These are phyloP conservation scores for Rhorus exstirpatorius DNA, from an alignment of 2,888 invertebrate genomes.

Conservation along the genomic window DNA sequence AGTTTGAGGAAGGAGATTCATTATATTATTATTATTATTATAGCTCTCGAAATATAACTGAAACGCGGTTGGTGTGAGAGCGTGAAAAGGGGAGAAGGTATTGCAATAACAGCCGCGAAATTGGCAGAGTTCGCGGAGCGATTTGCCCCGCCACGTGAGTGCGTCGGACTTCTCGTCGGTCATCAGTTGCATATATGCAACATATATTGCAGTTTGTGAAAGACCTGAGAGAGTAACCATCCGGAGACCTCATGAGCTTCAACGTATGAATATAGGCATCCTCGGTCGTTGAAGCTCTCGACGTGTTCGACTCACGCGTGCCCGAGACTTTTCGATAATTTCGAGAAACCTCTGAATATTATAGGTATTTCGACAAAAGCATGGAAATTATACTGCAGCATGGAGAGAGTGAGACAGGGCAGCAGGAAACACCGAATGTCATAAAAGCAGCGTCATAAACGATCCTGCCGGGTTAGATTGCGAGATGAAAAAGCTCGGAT, in stretches of 20 bases:
- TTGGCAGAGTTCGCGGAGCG: conserved; percentile 54
- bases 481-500: conserved; percentile 35
- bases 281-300: conserved; percentile 13
- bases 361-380: background rate
- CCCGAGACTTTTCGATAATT: conserved; percentile 20
- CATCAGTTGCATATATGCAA: background rate
- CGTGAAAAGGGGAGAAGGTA: conserved; percentile 32
- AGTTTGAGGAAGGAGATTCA: conserved; percentile 12
- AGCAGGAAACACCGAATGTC: conserved; percentile 37
- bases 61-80: conserved; percentile 33
- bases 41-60: conserved; percentile 60
- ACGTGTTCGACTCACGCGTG: conserved; percentile 4
- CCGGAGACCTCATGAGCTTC: conserved; percentile 5
- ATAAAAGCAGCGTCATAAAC: conserved; percentile 59
- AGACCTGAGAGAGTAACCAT: conserved; percentile 20
- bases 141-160: conserved; percentile 33
- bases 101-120: conserved; percentile 65
- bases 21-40: conserved; percentile 43
- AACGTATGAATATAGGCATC: conserved; percentile 25
- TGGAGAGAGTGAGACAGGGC: conserved; percentile 7
- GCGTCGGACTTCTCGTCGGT: conserved; percentile 26
- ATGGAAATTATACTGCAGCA: background rate
- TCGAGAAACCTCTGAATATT: background rate
- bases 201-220: conserved; percentile 20
- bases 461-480: conserved; percentile 46